A percentile compares a stretch with the other conserved stretches of the same genome.
phyloP scores from a whole-genome alignment of 2,888 invertebrate species.

The Conistra vaccinii region DNA sequence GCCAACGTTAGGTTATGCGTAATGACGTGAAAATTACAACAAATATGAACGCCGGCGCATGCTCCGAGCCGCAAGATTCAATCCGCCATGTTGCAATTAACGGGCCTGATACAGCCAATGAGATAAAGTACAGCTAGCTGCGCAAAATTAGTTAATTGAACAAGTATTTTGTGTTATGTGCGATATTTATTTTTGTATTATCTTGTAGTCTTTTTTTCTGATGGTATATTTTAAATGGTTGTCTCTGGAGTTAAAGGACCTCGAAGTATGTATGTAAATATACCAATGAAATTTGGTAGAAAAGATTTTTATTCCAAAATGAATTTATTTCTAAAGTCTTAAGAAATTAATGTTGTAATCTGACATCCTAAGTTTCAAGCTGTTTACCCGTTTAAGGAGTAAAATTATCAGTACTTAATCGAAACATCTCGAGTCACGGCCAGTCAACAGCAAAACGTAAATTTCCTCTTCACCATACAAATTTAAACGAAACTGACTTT shows the following conservation, averaged over 20 bases:
- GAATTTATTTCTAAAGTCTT: neutral
- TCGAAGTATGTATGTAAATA: no score
- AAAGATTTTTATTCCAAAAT: neutral
- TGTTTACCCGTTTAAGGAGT: neutral
- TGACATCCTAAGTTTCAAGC: neutral
- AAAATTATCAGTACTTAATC: no score
- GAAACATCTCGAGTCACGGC: no score
- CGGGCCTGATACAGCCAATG: conserved; percentile 65
- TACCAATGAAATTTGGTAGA: neutral
- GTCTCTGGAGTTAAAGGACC: neutral
- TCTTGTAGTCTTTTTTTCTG: neutral
- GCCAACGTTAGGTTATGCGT: conserved; percentile 76
- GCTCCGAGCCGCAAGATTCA: conserved; percentile 79
- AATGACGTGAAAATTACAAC: conserved; percentile 88
- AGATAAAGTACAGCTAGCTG: conserved; percentile 63
- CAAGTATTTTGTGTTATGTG: conserved; percentile 32
- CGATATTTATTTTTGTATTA: neutral
- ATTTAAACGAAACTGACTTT: conserved; percentile 22
- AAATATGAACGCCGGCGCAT: conserved; percentile 75
- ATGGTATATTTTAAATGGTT: neutral
- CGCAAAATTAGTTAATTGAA: conserved; percentile 62
- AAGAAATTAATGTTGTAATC: no score
- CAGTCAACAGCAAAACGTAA: neutral
- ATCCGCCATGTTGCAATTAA: conserved; percentile 77
- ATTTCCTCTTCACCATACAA: neutral